Evolutionary conservation across 2,888 invertebrate species (phyloP).

Genomic region (Pollenia labialis): DNA sequence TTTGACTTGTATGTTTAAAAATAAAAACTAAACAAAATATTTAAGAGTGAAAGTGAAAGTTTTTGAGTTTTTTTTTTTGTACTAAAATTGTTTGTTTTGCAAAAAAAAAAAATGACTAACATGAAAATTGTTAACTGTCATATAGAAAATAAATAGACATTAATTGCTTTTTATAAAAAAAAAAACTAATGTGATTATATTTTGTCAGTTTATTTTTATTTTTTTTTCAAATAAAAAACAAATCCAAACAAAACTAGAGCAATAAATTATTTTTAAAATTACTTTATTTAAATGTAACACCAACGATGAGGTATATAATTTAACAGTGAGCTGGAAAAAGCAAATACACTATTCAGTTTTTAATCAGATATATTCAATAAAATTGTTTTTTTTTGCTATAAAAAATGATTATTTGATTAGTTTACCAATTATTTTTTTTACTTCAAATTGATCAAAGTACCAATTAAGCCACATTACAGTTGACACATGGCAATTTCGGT

Average conservation of each 20-base stretch:
- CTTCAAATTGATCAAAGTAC: no score
- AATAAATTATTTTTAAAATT: conserved; percentile 50
- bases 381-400: no score
- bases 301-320: not conserved
- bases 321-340: not conserved
- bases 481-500: no score
- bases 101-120: conserved; percentile 44
- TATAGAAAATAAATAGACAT: conserved; percentile 68
- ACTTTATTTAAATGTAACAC: conserved; percentile 11
- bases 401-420: no score
- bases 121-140: conserved; percentile 69
- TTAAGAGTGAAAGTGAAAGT: conserved; percentile 71
- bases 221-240: not conserved
- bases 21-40: conserved; percentile 29
- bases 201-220: conserved; percentile 19
- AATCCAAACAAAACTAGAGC: conserved; percentile 32
- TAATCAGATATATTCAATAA: no score
- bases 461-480: no score
- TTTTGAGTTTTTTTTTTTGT: conserved; percentile 49
- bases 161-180: conserved; percentile 65
- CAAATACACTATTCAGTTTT: not conserved
- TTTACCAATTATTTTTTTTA: no score
- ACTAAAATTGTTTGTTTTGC: conserved; percentile 62
- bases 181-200: conserved; percentile 38
- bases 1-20: conserved; percentile 53